These are phyloP conservation scores for Sebastes baramenuke DNA, from an alignment of 2,797 vertebrate genomes.

Conservation along the genomic window DNA sequence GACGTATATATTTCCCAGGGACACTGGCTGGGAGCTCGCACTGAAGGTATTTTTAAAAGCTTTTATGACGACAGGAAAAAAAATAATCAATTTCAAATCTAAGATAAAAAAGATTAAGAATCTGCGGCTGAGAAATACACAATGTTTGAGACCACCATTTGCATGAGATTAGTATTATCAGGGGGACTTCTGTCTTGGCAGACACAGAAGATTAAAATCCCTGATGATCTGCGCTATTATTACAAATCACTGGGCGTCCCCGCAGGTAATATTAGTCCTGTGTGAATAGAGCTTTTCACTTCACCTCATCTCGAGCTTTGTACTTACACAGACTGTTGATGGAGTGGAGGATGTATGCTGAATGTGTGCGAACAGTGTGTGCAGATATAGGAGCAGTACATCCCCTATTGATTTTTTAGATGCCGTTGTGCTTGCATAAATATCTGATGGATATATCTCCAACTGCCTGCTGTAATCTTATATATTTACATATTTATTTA, in stretches of 20 bases:
- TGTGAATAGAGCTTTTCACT: constrained; percentile 24
- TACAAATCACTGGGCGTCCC: constrained; percentile 44
- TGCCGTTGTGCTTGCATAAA: constrained; percentile 1
- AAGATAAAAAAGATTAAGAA: constrained; percentile 10
- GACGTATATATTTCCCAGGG: neutral
- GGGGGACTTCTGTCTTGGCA: constrained; percentile 16
- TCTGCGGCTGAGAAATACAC: neutral
- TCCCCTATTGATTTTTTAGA: constrained; percentile 18
- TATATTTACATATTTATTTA: neutral
- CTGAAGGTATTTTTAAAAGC: neutral
- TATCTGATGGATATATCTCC: neutral
- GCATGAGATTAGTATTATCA: constrained; percentile 35
- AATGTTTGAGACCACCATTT: constrained; percentile 2
- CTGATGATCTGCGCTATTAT: constrained; percentile 32
- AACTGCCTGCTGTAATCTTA: neutral
- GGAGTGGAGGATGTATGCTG: neutral
- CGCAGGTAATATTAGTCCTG: constrained; percentile 23
- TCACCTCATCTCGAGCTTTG: constrained; percentile 3
- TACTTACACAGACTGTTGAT: constrained; percentile 9
- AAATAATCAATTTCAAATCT: neutral
- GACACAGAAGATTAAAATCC: constrained; percentile 37
- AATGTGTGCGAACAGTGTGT: constrained; percentile 6
- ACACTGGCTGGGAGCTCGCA: neutral
- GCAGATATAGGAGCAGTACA: neutral
- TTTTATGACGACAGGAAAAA: neutral